These are phyloP conservation scores for Polyploca ridens DNA, from an alignment of 2,888 invertebrate genomes.

Conservation along the genomic window DNA sequence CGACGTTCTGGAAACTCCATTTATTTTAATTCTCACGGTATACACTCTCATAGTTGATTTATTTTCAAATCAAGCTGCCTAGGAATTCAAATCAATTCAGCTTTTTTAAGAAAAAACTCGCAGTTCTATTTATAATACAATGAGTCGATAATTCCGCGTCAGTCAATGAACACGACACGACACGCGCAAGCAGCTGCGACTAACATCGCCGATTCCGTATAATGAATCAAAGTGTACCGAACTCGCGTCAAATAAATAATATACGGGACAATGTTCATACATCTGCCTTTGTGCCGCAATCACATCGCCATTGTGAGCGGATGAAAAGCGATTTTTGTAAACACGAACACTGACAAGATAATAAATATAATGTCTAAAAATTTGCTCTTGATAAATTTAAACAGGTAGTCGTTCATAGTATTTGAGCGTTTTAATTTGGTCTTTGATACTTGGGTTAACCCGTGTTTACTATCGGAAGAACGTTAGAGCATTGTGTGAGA, in stretches of 20 bases:
- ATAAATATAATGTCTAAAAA: neutral
- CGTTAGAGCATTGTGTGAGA: too few species aligned
- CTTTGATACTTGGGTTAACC: too few species aligned
- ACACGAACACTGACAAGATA: slow-evolving; percentile 11
- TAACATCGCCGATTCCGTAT: neutral
- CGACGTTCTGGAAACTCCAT: neutral
- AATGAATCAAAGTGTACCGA: slow-evolving; percentile 22
- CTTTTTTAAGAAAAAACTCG: neutral
- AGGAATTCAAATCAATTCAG: too few species aligned
- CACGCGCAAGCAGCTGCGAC: neutral
- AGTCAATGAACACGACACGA: neutral
- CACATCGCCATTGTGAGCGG: slow-evolving; percentile 13
- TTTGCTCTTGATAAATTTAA: neutral
- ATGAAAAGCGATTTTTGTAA: slow-evolving; percentile 15
- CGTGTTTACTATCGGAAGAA: too few species aligned
- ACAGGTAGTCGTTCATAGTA: neutral
- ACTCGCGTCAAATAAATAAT: slow-evolving; percentile 23
- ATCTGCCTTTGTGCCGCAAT: slow-evolving; percentile 21
- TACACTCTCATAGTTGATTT: neutral
- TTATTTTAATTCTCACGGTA: neutral
- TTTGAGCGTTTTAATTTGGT: neutral
- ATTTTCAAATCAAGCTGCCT: neutral
- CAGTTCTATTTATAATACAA: neutral
- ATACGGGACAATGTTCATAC: slow-evolving; percentile 20
- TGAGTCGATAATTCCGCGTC: neutral